phyloP scores from a whole-genome alignment of 30 jellyfish, hydroid and myxozoan genomes.

The Sanderia malayensis region DNA sequence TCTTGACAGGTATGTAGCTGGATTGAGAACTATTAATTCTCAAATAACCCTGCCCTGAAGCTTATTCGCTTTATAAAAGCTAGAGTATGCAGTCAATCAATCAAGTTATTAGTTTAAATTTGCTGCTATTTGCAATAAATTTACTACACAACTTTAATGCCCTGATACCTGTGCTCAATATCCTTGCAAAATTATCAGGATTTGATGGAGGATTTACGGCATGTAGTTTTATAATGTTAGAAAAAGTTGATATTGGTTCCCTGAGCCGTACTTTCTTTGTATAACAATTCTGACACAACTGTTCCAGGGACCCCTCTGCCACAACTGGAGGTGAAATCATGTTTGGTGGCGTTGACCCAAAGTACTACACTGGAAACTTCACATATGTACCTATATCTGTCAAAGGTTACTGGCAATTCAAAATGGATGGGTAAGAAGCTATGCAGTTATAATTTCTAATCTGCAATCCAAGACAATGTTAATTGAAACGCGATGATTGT shows the following conservation, averaged over 20 bases:
- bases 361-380: constrained; percentile 72
- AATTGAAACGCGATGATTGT: too few species aligned
- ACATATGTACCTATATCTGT: constrained; percentile 82
- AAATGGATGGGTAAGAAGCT: constrained; percentile 92
- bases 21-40: neutral
- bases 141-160: neutral
- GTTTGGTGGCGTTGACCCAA: constrained; percentile 93
- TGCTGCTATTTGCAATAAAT: too few species aligned
- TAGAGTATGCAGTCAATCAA: too few species aligned
- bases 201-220: neutral
- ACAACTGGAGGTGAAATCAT: constrained; percentile 92
- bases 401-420: constrained; percentile 95
- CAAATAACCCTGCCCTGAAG: neutral
- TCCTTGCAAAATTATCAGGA: neutral
- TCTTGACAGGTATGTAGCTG: constrained; percentile 64
- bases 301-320: constrained; percentile 84
- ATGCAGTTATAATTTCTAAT: too few species aligned
- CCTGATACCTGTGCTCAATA: neutral
- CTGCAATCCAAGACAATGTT: neutral
- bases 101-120: too few species aligned
- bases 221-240: neutral
- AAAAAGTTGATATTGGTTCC: neutral
- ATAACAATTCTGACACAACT: too few species aligned
- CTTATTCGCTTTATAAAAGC: neutral
- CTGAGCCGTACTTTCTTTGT: too few species aligned